These are phyloP conservation scores for Sisor rabdophorus DNA, from an alignment of 2,113 vertebrate genomes.

Conservation along the genomic window DNA sequence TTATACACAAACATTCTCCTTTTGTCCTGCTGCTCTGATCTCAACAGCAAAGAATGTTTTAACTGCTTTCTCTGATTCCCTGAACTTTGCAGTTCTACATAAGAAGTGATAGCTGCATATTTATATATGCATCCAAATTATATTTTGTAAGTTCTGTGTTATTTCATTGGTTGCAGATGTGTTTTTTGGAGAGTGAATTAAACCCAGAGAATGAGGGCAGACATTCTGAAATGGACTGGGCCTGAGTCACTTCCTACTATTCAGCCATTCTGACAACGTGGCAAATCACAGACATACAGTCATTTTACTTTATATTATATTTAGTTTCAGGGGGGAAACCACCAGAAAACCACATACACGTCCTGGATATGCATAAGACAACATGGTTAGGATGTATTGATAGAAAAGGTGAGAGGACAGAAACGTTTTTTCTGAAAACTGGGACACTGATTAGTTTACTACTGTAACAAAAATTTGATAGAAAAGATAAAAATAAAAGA, in stretches of 20 bases:
- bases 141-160: not conserved
- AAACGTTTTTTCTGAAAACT: not conserved
- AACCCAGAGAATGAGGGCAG: slow-evolving; percentile 2
- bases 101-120: not conserved
- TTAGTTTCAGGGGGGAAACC: not conserved
- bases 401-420: too few species aligned
- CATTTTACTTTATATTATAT: slow-evolving; percentile 8
- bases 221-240: slow-evolving; percentile 13
- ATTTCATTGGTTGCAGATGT: slow-evolving; percentile 17
- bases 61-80: slow-evolving; percentile 47
- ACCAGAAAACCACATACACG: not conserved
- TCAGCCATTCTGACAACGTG: slow-evolving; percentile 39
- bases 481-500: not conserved
- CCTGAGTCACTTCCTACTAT: slow-evolving; percentile 36
- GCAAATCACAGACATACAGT: slow-evolving; percentile 18
- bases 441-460: not conserved
- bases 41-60: slow-evolving; percentile 50
- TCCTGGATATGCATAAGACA: not conserved
- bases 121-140: not conserved
- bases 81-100: not conserved
- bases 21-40: slow-evolving; percentile 38
- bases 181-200: not conserved
- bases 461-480: not conserved
- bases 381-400: not conserved
- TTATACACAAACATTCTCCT: slow-evolving; percentile 16